Base-by-base conservation (phyloP, 2,888 invertebrate species). In the Kryphioiulus occultus region DNA sequence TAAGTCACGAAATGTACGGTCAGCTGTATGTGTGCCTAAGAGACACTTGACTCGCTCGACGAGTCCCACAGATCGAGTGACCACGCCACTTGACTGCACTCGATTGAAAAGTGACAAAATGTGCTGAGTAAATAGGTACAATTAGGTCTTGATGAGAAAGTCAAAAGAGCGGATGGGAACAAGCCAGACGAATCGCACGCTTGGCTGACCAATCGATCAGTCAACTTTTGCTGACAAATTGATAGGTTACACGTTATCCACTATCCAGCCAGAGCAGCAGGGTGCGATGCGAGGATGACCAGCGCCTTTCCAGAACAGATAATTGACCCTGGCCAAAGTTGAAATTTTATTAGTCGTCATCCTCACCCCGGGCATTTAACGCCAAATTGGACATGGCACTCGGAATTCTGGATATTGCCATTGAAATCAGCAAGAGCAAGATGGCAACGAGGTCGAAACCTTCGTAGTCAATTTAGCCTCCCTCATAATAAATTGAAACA, bases 221-320 rank as follows among this genome's bases (percentile, higher is more conserved):
- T 59, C 53, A 59, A 59, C 53, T 59, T 59, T 59, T n/a, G n/a
- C 53, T 59, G 53, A 59, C 53, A 59, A 59, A 59, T 59, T 59
- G 53, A 59, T 59, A 59, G 53, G 53, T 59, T 59, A 59, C 53
- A 59, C 53, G 7, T n/a, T 39, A 59, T n/a, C n/a, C n/a, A n/a
- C n/a, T n/a, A 59, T 59, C 53, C 53, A 59, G 53, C n/a, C n/a
- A n/a, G 53, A 59, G 19, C 0, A 39, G 5, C 5, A 9, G 39
- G 9, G 19, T n/a, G 53, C 53, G n/a, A 59, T 59, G 53, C 19
- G n/a, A 59, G 53, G 53, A n/a, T n/a, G 19, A n/a, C 53, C 53
- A 59, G 15, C 3, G 10, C 17, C 15, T 5, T 47, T 47, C 42
- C 15, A 47, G 9, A 59, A 59, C n/a, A 59, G 53, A 59, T n/a